Evolutionary conservation across 2,888 invertebrate species (phyloP), one percentile per base, ranked within the genome.

Genomic region (Sialis fuliginosa): DNA sequence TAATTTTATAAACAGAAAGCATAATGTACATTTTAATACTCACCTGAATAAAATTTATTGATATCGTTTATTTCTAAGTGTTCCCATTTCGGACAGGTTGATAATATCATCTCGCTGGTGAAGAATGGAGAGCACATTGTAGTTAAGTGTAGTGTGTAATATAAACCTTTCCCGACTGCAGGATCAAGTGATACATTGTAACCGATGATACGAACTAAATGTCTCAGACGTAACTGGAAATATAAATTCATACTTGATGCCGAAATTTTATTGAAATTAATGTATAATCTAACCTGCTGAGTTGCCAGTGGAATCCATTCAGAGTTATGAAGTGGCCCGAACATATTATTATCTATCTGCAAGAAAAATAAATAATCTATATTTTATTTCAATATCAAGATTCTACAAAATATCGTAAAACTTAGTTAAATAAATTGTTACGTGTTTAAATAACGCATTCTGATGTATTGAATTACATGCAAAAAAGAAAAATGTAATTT

Each of bases 61-160:
- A 37, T 37, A 50, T 66, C 69, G 62, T 75, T 75, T 60, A 79
- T 71, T 62, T 82, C 80, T 49, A 89, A 75, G 62, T 86, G 85
- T 54, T 78, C 72, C 89, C 89, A 90, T 62, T 82, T 82, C 4
- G 84, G 82, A 64, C 82, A 80, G 22, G 74, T 72, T 12, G 77
- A 77, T 44, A 72, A 72, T 51, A 84, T 69, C 57, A 75, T 74
- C 62, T 88, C 86, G 56, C 88, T 89, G 0, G 83, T 85, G 57
- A 85, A 90, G 58, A 89, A 81, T 1, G 89, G 85, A 6, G 85
- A 81, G 6, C 83, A 82, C 78, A 85, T 81, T 10, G 79, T 78
- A 4, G 84, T 81, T 54, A 80, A 72, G 59, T 90, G 89, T 22
- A 90, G 66, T 0, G 89, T 88, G 52, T 81, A 79, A 59, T 86